Percentiles rank a stretch among this genome's conserved stretches.
phyloP scores from a whole-genome alignment of 1,140 invertebrate species.

The Ooceraea biroi region DNA sequence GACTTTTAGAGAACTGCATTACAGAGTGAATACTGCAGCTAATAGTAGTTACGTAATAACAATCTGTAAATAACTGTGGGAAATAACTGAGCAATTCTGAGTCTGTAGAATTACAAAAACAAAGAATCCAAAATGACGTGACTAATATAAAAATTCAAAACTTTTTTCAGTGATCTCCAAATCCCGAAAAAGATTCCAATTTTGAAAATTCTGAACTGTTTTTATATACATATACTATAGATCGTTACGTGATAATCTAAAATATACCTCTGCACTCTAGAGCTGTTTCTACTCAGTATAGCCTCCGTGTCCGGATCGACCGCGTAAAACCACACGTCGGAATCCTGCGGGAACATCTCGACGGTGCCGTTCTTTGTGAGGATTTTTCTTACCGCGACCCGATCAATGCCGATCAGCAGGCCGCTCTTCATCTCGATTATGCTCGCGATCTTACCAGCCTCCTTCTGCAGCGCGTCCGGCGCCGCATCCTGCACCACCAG shows the following conservation, averaged over 20 bases:
- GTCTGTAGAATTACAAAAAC: not conserved
- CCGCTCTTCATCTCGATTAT: conserved; percentile 91
- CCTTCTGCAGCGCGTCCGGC: conserved; percentile 90
- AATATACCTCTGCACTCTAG: conserved; percentile 89
- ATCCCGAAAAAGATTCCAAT: not conserved
- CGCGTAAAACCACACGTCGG: conserved; percentile 95
- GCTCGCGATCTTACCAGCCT: conserved; percentile 89
- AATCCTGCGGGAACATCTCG: conserved; percentile 90
- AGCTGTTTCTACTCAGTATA: conserved; percentile 91
- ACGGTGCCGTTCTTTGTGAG: conserved; percentile 91
- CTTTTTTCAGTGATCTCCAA: not conserved
- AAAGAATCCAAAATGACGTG: not conserved
- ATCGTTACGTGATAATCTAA: not conserved
- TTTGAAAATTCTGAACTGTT: not conserved
- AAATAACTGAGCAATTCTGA: not conserved
- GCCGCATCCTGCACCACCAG: conserved; percentile 91
- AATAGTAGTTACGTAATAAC: conserved; percentile 8
- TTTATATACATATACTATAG: not conserved
- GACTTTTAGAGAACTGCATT: not conserved
- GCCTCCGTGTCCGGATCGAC: conserved; percentile 92
- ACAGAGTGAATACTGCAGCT: not conserved
- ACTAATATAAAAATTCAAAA: not conserved
- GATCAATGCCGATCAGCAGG: conserved; percentile 92
- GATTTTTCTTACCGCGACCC: conserved; percentile 90
- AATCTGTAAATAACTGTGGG: conserved; percentile 24